Base-by-base conservation (phyloP, 1,140 invertebrate species). In the Chionoecetes opilio region DNA sequence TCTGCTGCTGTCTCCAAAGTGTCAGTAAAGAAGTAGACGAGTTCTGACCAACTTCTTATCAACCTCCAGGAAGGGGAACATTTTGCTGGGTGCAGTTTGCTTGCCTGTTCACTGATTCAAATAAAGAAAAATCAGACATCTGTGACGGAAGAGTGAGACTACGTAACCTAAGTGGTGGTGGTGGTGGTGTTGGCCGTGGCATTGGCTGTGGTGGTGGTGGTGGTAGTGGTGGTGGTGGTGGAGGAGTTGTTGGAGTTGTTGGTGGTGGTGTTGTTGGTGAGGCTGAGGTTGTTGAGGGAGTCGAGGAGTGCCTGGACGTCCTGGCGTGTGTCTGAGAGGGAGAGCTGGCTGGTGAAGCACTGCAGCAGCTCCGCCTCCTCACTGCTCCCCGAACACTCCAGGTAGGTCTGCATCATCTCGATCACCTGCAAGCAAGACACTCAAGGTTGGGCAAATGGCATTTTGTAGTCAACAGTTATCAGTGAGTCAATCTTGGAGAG, bases 381-480 rank as follows among this genome's bases (percentile, higher is more conserved):
- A 21, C 34, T 29, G 38, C 89, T 95, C 17, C 94, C 94, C 35
- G 94, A 92, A n/a, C 94, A 95, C 35, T 95, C 94, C n/a, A 95
- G 87, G 90, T 38, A 95, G 9, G 94, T 95, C 35, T 95, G 94
- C 94, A 95, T 95, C 94, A 95, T 95, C 38, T 95, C 94, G 9
- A 95, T 95, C 31, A 95, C 94, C 94, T 95, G 82, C 8, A 94
- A 91, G n/a, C n/a, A 91, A n/a, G 31, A 37, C 35, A 86, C n/a
- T n/a, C 46, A n/a, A n/a, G n/a, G n/a, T n/a, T n/a, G n/a, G n/a
- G n/a, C n/a, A n/a, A 3, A 21, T 38, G 37, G 2, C 5, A 84
- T 8, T 6, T 0, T n/a, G 32, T 84, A 84, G 5, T n/a, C n/a
- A n/a, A n/a, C n/a, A n/a, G n/a, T n/a, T n/a, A n/a, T n/a, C n/a